These are phyloP conservation scores for Alces alces DNA, from an alignment of 2,113 vertebrate species.

Conservation along the genomic window DNA sequence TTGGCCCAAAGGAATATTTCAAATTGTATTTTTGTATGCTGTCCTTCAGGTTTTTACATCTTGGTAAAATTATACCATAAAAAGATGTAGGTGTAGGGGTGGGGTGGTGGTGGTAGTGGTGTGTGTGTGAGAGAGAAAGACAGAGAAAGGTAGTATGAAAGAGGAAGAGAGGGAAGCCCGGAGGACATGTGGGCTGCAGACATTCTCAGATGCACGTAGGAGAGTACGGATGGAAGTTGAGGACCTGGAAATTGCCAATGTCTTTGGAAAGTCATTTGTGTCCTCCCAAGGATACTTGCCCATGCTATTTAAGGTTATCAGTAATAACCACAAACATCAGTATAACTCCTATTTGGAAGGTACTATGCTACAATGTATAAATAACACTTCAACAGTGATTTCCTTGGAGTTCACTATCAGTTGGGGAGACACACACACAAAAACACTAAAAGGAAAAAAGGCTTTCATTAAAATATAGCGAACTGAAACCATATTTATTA, in stretches of 20 bases:
- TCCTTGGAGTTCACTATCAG: neutral
- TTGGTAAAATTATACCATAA: neutral
- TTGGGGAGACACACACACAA: neutral
- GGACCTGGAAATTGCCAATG: neutral
- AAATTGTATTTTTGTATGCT: neutral
- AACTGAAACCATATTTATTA: neutral
- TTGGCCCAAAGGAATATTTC: neutral
- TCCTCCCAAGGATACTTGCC: neutral
- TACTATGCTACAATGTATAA: neutral
- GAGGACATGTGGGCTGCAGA: neutral
- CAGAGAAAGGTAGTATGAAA: neutral
- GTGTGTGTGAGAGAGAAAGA: neutral
- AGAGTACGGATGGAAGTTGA: neutral
- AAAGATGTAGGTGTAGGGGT: neutral
- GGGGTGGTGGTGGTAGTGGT: neutral
- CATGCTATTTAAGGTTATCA: neutral
- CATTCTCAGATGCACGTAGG: neutral
- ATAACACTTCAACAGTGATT: neutral
- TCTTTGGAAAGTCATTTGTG: neutral
- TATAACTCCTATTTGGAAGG: neutral
- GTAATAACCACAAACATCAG: neutral
- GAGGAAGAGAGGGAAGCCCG: neutral
- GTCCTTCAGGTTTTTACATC: neutral
- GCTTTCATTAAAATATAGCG: neutral
- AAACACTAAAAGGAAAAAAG: neutral